Evolutionary conservation across 2,888 invertebrate genomes (phyloP).

Genomic region (Drosophila recens): DNA sequence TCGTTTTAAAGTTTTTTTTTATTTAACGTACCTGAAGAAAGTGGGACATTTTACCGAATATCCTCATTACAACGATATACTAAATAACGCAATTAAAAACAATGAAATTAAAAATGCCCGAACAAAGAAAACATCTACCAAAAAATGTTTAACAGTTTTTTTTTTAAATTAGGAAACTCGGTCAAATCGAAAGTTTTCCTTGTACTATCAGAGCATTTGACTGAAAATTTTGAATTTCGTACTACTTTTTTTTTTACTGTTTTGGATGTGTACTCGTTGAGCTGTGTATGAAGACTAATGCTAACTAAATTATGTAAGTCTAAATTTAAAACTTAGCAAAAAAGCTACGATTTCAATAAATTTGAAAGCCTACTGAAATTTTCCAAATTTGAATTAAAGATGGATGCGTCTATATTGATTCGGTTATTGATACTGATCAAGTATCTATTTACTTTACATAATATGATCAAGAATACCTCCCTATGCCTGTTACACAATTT

Average conservation of each 20-base stretch:
- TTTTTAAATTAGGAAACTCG: not conserved
- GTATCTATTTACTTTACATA: not conserved
- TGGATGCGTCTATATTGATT: not conserved
- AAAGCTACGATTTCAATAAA: not conserved
- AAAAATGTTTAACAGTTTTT: slow-evolving; percentile 35
- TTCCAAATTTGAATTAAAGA: not conserved
- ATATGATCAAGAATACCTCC: not conserved
- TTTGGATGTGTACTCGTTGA: slow-evolving; percentile 32
- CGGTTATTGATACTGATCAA: not conserved
- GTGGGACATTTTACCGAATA: slow-evolving; percentile 64
- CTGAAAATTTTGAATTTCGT: slow-evolving; percentile 45
- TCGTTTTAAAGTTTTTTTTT: too few species aligned
- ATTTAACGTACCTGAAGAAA: slow-evolving; percentile 53
- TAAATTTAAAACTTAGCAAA: not conserved
- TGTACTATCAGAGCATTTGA: slow-evolving; percentile 36
- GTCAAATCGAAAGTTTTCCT: not conserved
- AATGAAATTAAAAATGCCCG: not conserved
- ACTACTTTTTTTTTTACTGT: slow-evolving; percentile 13
- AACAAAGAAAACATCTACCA: slow-evolving; percentile 13
- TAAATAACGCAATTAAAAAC: not conserved
- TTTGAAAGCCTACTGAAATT: not conserved
- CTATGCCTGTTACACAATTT: too few species aligned
- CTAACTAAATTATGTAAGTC: not conserved
- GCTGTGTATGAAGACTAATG: slow-evolving; percentile 34
- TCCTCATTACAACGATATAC: slow-evolving; percentile 50